Conservation (phyloP, 2,797 vertebrate species). For the Enteromius radiatus region DNA sequence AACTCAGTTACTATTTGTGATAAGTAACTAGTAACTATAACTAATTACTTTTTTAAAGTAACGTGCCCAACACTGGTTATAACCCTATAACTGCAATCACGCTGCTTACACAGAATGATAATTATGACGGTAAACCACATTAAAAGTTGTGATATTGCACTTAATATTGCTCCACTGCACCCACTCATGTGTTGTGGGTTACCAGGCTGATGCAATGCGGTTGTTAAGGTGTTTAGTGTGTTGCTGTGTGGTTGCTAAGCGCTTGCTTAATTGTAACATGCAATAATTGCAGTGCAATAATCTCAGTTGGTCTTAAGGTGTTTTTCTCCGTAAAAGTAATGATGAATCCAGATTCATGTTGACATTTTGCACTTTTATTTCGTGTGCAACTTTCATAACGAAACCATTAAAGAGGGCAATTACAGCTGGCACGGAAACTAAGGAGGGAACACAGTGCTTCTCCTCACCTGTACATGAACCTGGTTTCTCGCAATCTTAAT, state of each 20-base stretch:
- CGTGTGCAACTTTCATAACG: conserved; percentile 15
- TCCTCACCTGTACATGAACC: conserved; percentile 66
- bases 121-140: background rate
- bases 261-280: background rate
- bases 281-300: background rate
- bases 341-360: background rate
- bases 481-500: conserved; percentile 58
- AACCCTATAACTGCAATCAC: background rate
- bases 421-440: conserved; percentile 20
- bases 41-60: too few species aligned
- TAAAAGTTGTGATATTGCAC: background rate
- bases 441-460: conserved; percentile 56
- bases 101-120: background rate
- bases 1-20: too few species aligned
- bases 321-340: background rate
- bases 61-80: too few species aligned
- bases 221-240: background rate
- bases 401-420: conserved; percentile 39
- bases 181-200: background rate
- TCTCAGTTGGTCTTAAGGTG: background rate
- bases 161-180: background rate
- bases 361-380: background rate
- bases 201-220: background rate
- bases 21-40: too few species aligned
- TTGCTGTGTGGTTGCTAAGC: conserved; percentile 5